Evolutionary conservation across 1,140 invertebrate species (phyloP).

Genomic region (Pristionchus pacificus): DNA sequence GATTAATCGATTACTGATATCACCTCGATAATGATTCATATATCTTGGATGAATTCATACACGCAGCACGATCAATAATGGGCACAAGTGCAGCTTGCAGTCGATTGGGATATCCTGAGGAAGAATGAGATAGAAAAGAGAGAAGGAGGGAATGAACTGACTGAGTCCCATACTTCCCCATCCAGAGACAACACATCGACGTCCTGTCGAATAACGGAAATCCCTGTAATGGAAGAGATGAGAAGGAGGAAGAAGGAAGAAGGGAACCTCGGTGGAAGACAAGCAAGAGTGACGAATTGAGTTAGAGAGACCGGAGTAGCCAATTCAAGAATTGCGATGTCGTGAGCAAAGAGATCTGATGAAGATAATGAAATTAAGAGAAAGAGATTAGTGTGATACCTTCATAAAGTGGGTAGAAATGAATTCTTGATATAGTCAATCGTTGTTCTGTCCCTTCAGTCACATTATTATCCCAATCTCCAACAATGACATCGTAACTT

Average conservation of each 20-base stretch:
- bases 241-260: constrained; percentile 24
- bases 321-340: constrained; percentile 21
- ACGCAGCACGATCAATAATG: constrained; percentile 25
- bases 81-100: constrained; percentile 30
- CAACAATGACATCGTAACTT: constrained; percentile 21
- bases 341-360: constrained; percentile 26
- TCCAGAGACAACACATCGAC: constrained; percentile 30
- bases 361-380: neutral
- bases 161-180: constrained; percentile 32
- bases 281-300: constrained; percentile 18
- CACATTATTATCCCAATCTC: constrained; percentile 25
- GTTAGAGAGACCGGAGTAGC: neutral
- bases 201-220: constrained; percentile 20
- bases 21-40: constrained; percentile 19
- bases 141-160: constrained; percentile 3
- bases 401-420: constrained; percentile 32
- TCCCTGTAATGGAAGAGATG: too few relatives aligned
- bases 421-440: constrained; percentile 7
- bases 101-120: constrained; percentile 19
- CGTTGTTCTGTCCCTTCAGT: constrained; percentile 27
- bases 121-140: too few relatives aligned
- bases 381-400: neutral
- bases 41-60: constrained; percentile 25
- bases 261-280: constrained; percentile 19
- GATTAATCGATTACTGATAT: neutral